phyloP scores from a whole-genome alignment of 2,113 vertebrate genomes.

The Aepyceros melampus region DNA sequence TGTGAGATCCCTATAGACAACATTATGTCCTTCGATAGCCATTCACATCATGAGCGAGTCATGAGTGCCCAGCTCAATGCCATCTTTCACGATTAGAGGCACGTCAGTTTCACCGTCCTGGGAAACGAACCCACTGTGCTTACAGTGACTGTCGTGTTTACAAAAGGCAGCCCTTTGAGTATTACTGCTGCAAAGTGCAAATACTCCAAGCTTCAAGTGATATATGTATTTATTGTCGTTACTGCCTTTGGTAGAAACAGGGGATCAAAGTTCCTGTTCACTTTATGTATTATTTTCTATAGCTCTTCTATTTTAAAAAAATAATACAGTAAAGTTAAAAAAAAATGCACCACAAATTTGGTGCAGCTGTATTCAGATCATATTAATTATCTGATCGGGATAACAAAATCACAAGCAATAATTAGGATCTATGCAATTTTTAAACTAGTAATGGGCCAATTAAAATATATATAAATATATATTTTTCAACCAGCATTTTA shows the following conservation, averaged over 20 bases:
- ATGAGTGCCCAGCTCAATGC: conserved; percentile 96
- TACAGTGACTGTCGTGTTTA: conserved; percentile 79
- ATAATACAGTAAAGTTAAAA: conserved; percentile 64
- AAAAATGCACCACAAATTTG: conserved; percentile 69
- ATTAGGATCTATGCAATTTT: conserved; percentile 99
- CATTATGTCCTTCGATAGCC: conserved; percentile 93
- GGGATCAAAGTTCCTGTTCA: conserved; percentile 76
- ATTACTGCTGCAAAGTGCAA: conserved; percentile 80
- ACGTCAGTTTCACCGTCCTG: conserved; percentile 23
- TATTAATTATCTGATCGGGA: conserved; percentile 86
- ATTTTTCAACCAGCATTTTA: conserved; percentile 95
- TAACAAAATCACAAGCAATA: conserved; percentile 94
- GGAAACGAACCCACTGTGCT: conserved; percentile 71
- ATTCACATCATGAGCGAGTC: conserved; percentile 94
- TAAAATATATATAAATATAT: conserved; percentile 92
- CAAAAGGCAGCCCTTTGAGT: conserved; percentile 76
- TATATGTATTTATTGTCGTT: conserved; percentile 83
- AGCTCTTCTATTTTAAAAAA: conserved; percentile 76
- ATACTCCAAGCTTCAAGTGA: conserved; percentile 79
- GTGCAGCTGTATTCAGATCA: conserved; percentile 81
- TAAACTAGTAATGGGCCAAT: conserved; percentile 92
- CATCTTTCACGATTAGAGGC: conserved; percentile 93
- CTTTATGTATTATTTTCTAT: conserved; percentile 82
- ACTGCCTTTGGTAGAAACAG: conserved; percentile 83
- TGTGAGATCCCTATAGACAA: conserved; percentile 93